Evolutionary conservation across 1,140 invertebrate genomes (phyloP).

Genomic region (Cataglyphis hispanica): DNA sequence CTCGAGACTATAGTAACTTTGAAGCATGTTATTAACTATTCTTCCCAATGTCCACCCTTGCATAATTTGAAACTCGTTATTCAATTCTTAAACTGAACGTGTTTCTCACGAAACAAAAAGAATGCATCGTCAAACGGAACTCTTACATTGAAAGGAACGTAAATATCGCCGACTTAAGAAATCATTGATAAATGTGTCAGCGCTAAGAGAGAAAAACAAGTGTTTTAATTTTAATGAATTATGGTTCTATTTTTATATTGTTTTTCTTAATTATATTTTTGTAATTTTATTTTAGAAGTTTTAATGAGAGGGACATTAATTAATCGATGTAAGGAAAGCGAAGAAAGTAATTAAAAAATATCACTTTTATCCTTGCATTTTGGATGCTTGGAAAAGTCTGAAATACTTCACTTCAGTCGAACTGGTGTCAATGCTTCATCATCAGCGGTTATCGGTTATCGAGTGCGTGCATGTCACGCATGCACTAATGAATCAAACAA

Average conservation of each 20-base stretch:
- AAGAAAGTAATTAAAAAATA: background rate
- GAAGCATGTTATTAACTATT: background rate
- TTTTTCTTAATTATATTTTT: background rate
- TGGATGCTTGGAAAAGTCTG: constrained; percentile 1
- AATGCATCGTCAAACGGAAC: constrained; percentile 14
- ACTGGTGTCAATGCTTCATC: constrained; percentile 61
- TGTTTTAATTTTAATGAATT: background rate
- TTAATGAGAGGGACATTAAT: background rate
- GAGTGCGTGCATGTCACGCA: background rate
- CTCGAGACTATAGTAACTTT: background rate
- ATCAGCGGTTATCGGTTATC: constrained; percentile 61
- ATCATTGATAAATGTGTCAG: constrained; percentile 35
- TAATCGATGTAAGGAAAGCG: background rate
- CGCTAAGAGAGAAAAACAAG: constrained; percentile 15
- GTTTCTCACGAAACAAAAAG: constrained; percentile 3
- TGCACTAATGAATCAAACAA: background rate
- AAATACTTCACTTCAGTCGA: constrained; percentile 10
- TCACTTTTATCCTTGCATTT: background rate
- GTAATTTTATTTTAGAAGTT: background rate
- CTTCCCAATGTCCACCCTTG: background rate
- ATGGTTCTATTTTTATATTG: background rate
- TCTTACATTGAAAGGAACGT: background rate
- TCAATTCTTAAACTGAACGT: constrained; percentile 28
- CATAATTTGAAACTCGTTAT: constrained; percentile 41
- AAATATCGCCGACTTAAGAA: constrained; percentile 8